Conservation (phyloP, 2,797 vertebrate genomes). For the Syndactyla subalaris region DNA sequence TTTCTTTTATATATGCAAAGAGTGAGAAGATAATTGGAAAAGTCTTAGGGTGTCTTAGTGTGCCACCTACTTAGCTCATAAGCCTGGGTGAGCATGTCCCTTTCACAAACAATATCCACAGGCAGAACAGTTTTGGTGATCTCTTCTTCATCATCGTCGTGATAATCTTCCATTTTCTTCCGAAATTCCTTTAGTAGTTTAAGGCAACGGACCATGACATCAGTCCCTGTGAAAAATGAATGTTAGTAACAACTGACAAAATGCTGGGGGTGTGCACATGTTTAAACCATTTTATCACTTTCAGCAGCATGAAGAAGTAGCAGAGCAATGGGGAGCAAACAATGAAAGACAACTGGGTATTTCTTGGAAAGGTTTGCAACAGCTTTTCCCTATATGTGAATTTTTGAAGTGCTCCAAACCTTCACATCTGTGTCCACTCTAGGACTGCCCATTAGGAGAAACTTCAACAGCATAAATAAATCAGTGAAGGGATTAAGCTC, state of each 20-base stretch:
- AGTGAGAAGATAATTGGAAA: not conserved
- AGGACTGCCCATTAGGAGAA: not conserved
- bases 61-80: constrained; percentile 87
- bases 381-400: not conserved
- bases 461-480: too few relatives aligned
- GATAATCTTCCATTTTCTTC: constrained; percentile 82
- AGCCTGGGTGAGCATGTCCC: constrained; percentile 89
- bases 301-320: not conserved
- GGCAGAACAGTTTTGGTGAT: constrained; percentile 71
- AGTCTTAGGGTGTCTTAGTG: not conserved
- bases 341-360: not conserved
- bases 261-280: rapidly evolving
- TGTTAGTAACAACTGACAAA: not conserved
- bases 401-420: not conserved
- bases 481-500: not conserved
- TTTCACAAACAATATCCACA: constrained; percentile 86
- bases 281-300: not conserved
- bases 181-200: constrained; percentile 87
- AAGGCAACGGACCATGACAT: constrained; percentile 87
- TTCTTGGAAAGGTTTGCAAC: not conserved
- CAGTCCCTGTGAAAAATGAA: constrained; percentile 77
- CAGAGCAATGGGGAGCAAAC: rapidly evolving
- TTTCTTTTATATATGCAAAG: not conserved
- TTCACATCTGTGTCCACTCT: not conserved
- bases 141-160: constrained; percentile 86